A percentile compares a stretch with the other conserved stretches of the same genome.
phyloP scores from a whole-genome alignment of 2,888 invertebrate genomes.

The Leptodirus hochenwartii region DNA sequence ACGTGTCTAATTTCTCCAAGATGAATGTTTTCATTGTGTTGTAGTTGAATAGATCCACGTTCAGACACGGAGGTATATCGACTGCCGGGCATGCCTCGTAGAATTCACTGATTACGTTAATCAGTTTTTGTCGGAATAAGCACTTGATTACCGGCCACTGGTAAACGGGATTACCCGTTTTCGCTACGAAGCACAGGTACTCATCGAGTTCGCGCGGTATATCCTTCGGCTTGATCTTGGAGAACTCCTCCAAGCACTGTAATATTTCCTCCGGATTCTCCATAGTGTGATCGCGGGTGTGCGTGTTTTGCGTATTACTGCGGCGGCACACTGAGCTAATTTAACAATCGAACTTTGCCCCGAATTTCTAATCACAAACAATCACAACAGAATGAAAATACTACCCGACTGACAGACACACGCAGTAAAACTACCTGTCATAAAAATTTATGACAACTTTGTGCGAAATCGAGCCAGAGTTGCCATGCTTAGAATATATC shows the following conservation, averaged over 20 bases:
- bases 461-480: no score
- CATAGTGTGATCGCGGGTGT: no score
- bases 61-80: constrained; percentile 74
- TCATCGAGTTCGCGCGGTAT: constrained; percentile 81
- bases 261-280: constrained; percentile 75
- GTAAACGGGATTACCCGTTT: constrained; percentile 86
- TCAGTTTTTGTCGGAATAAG: constrained; percentile 72
- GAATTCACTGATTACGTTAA: constrained; percentile 74
- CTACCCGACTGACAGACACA: no score
- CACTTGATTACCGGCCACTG: constrained; percentile 80
- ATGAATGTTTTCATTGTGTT: constrained; percentile 73
- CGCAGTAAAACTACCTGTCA: no score
- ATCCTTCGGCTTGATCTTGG: constrained; percentile 54
- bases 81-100: constrained; percentile 57
- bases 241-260: constrained; percentile 67
- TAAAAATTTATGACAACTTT: no score
- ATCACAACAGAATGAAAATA: no score
- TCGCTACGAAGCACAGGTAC: constrained; percentile 76
- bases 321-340: no score
- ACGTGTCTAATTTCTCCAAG: constrained; percentile 63
- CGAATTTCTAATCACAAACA: constrained; percentile 8
- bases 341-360: constrained; percentile 11
- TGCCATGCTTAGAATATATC: no score
- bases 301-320: no score
- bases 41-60: constrained; percentile 80